Evolutionary conservation across 2,888 invertebrate species (phyloP), one percentile per base, ranked within the genome.

Genomic region (Euphydryas editha): DNA sequence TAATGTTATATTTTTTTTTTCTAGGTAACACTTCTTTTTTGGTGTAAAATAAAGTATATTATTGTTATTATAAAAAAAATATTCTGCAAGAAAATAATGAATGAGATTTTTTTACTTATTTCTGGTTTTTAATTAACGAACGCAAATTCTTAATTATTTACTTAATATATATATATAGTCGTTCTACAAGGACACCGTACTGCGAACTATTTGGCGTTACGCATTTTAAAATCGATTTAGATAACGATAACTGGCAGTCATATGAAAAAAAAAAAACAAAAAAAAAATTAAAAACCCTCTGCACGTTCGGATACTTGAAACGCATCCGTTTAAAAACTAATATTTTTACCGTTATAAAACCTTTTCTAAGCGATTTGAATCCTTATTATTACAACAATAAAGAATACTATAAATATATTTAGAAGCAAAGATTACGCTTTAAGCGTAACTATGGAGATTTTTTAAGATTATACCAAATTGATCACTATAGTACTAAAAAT

Each of bases 251-350:
- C 68, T 65, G 68, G 55, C 68, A 68, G 37, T 39, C 54, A 36
- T 7, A 30, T 2, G 0, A 30, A 30, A 30, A 30, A 30, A 64
- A 57, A 68, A 60, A 21, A 42, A 49, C 21, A 51, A 24, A 68
- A 65, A 68, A 65, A 65, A 59, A 42, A 64, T 61, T 61, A 44
- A 51, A 37, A 65, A 59, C 37, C 63, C 63, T 54, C 64, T 36
- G 58, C 69, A 69, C 69, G 64, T 69, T 64, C 62, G 66, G 30
- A 67, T 63, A 67, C 46, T 62, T 49, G 69, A 69, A 69, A 21
- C 66, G 67, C 64, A 67, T 69, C 69, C 69, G 69, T 61, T 64
- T 37, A 17, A 46, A 42, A 39, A 67, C 69, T 57, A 69, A 39
- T 54, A n/a, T 20, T 4, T 54, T 42, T 49, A 30, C 61, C 18